These are phyloP conservation scores for Notothenia rossii DNA, from an alignment of 2,113 vertebrate genomes.

Conservation along the genomic window DNA sequence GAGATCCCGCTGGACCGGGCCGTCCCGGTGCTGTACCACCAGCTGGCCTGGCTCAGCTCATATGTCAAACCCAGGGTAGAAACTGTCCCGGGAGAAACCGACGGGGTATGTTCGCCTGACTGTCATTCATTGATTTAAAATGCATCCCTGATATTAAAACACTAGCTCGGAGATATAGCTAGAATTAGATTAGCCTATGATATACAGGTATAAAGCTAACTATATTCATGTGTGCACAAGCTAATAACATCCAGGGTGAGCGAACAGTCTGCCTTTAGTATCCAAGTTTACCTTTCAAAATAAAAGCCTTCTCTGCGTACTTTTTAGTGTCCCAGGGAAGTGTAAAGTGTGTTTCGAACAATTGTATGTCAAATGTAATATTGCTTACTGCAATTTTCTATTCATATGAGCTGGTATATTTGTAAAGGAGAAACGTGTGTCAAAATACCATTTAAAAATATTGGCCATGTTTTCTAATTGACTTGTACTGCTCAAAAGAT, in stretches of 20 bases:
- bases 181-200: background rate
- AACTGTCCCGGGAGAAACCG: background rate
- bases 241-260: background rate
- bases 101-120: constrained; percentile 39
- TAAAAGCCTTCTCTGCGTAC: constrained; percentile 24
- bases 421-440: too few species aligned
- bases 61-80: constrained; percentile 57
- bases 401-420: too few species aligned
- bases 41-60: constrained; percentile 61
- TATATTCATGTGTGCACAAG: background rate
- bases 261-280: background rate
- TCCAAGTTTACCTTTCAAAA: constrained; percentile 40
- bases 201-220: background rate
- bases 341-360: too few species aligned
- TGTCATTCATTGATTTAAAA: background rate
- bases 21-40: constrained; percentile 55
- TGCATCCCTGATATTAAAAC: background rate
- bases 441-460: too few species aligned
- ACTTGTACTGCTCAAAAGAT: too few species aligned
- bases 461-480: too few species aligned
- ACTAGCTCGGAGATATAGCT: background rate
- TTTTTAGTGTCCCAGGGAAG: too few species aligned
- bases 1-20: constrained; percentile 47
- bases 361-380: too few species aligned
- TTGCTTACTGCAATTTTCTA: too few species aligned